Evolutionary conservation across 2,797 vertebrate genomes (phyloP), one percentile per base, ranked within the genome.

Genomic region (Paedocypris micromegethes): DNA sequence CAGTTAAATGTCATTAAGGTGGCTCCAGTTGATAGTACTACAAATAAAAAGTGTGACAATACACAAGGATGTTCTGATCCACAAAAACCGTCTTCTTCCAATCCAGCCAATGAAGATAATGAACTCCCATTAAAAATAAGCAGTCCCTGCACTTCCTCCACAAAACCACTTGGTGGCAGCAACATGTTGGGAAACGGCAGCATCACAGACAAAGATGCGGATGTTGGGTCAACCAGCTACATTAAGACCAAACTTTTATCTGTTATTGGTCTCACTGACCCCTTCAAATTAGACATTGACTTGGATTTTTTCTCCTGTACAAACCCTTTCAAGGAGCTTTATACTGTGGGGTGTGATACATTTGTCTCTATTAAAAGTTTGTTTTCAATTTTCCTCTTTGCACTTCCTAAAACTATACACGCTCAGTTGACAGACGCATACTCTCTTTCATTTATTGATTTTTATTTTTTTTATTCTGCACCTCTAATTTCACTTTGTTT

Each of bases 241-340:
- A 60, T 85, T 38, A 73, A 84, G 6, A 76, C 77, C 60, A 85
- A 78, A 3, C 61, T 94, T n/a, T 82, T 81, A 60, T 71, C 87
- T 40, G 74, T 85, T 5, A 42, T 97, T 0, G 82, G 84, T 59
- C 82, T 86, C 9, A 86, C 86, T 0, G 86, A 92, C 65, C 86
- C 89, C 0, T 96, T 91, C 77, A 76, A 98, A 77, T 83, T 98
- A 79, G 97, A 99, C 82, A 93, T 99, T 53, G 95, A 98, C 78
- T 83, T 99, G 80, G 95, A 98, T 84, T 98, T 99, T 81, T 98
- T 98, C 89, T 95, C 97, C 1, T 97, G 97, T 84, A 97, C 97
- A 84, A 98, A 99, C 81, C 96, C 94, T 3, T 98, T 98, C 82
- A 98, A 96, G 83, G 95, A 98, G 76, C 85, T 96, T 75, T 97